Base-by-base conservation (phyloP, 2,113 vertebrate genomes). In the Dromiciops gliroides region DNA sequence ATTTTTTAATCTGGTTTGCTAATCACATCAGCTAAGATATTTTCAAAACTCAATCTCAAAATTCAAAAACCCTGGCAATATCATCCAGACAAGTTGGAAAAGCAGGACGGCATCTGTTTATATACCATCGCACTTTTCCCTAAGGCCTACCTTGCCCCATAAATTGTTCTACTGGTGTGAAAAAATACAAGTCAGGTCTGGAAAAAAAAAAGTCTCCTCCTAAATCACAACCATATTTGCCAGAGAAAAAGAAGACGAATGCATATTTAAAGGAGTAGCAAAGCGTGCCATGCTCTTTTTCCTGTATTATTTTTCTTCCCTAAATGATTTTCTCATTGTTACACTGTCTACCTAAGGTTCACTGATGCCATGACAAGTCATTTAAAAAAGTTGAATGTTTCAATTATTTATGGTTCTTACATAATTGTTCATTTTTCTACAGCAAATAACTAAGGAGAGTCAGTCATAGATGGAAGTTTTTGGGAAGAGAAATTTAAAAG, bases 141-240 rank as follows among this genome's bases (percentile, higher is more conserved):
- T 93, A 51, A 96, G 95, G 97, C 49, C 89, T 92, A 75, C 95
- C 95, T 95, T 96, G 94, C 92, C 96, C 95, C 96, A 97, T 97
- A 97, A 98, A 97, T 97, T 96, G 92, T 93, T 97, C 95, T 92
- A 93, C 22, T 92, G 93, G 91, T 95, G 91, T 96, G 95, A 98
- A 98, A 97, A 95, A 98, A 26, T 88, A 95, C 96, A 91, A 98
- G 96, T 97, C 60, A 90, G 88, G 53, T 93, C 93, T 96, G 90
- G 89, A 14, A 92, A 88, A 92, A 44, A 94, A 51, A 49, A 92
- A 91, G 90, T 93, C 47, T 94, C 53, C 88, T 95, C 91, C 94
- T 96, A 97, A 97, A 97, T 96, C 92, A 97, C 88, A 97, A 95
- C 60, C 88, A 92, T 67, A 95, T 89, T 97, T 98, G 90, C 89